A percentile compares a stretch with the other conserved stretches of the same genome.
phyloP scores from a whole-genome alignment of 2,113 vertebrate species.

The Hippopotamus amphibius region DNA sequence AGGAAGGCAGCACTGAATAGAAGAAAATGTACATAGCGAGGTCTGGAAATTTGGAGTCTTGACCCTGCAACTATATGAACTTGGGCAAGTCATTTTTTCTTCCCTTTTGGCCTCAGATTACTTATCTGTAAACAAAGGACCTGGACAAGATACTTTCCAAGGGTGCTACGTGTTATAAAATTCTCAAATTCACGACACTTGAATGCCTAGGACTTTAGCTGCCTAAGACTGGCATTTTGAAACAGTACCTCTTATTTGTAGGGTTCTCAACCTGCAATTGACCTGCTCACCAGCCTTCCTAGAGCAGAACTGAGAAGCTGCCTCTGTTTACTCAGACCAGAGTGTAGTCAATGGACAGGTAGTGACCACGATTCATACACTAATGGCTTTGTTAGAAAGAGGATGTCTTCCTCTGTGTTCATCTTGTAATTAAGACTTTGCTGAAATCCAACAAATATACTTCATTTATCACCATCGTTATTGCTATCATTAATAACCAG shows the following conservation, averaged over 20 bases:
- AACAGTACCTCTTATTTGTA: neutral
- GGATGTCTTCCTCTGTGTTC: neutral
- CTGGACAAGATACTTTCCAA: neutral
- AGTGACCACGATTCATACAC: neutral
- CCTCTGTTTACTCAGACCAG: neutral
- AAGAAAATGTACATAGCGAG: neutral
- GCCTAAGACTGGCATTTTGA: neutral
- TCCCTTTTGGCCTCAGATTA: neutral
- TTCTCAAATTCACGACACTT: neutral
- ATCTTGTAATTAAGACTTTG: constrained; percentile 49
- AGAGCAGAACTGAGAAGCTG: neutral
- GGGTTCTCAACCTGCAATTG: neutral
- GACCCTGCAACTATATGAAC: neutral
- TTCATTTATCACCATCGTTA: constrained; percentile 54
- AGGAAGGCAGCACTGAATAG: neutral
- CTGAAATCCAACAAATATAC: constrained; percentile 48
- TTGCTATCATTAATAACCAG: constrained; percentile 55
- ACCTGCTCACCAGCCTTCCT: neutral
- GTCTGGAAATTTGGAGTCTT: neutral
- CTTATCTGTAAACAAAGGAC: neutral
- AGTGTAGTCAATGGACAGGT: neutral
- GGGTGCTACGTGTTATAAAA: neutral
- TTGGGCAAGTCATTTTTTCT: neutral
- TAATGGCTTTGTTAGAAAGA: neutral
- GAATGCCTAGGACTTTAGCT: neutral